A percentile compares a stretch with the other conserved stretches of the same genome.
Conservation (phyloP, 2,888 invertebrate genomes). For the Choreutis nemorana region DNA sequence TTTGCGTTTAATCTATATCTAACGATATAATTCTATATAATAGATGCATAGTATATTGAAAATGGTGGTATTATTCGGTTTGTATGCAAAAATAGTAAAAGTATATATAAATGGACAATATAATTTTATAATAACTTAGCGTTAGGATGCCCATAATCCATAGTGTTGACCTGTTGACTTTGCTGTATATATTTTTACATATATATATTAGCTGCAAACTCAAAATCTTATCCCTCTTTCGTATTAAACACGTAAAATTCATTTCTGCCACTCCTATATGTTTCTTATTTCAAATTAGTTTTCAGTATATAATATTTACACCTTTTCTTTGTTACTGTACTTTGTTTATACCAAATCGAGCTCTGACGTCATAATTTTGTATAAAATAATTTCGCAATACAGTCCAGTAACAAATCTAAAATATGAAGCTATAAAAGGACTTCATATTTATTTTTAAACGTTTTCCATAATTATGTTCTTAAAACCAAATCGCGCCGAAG, state of each 20-base stretch:
- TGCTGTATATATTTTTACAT: constrained; percentile 34
- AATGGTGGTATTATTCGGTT: constrained; percentile 46
- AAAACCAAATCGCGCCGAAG: too few species aligned
- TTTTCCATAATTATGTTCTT: too few species aligned
- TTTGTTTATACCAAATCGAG: constrained; percentile 14
- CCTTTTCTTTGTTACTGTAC: constrained; percentile 16
- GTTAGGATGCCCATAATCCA: constrained; percentile 63
- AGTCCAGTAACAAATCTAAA: constrained; percentile 1
- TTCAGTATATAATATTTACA: constrained; percentile 7
- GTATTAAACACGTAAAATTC: constrained; percentile 20
- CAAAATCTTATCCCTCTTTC: constrained; percentile 60
- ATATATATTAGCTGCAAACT: constrained; percentile 55
- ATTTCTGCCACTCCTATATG: constrained; percentile 30
- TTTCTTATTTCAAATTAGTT: constrained; percentile 8
- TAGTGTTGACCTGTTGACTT: constrained; percentile 55
- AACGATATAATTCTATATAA: constrained; percentile 32
- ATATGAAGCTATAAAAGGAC: constrained; percentile 5
- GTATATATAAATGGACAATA: constrained; percentile 53
- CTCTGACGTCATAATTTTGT: not conserved
- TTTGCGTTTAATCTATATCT: constrained; percentile 36
- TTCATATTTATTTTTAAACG: too few species aligned
- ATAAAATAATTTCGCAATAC: not conserved
- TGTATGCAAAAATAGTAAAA: constrained; percentile 59
- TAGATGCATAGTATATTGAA: constrained; percentile 51
- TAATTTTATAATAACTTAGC: constrained; percentile 50